These are phyloP conservation scores for Leptodirus hochenwartii DNA, from an alignment of 2,888 invertebrate species.

Conservation along the genomic window DNA sequence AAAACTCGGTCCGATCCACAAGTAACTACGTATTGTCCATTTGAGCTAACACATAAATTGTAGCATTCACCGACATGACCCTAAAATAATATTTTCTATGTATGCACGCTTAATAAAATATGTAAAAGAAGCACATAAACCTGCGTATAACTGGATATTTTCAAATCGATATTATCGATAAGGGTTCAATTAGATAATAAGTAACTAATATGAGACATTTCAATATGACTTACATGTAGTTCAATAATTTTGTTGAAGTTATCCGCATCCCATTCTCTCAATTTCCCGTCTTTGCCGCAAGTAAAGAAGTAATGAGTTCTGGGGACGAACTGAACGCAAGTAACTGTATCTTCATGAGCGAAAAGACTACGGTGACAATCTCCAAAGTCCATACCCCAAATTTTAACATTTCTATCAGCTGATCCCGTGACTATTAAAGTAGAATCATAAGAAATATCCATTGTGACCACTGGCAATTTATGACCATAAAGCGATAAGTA, in stretches of 20 bases:
- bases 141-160: slow-evolving; percentile 2
- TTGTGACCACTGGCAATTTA: slow-evolving; percentile 78
- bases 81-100: slow-evolving; percentile 24
- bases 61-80: slow-evolving; percentile 72
- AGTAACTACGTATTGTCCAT: slow-evolving; percentile 58
- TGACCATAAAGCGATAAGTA: slow-evolving; percentile 92
- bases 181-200: slow-evolving; percentile 7
- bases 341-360: slow-evolving; percentile 92
- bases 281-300: slow-evolving; percentile 79
- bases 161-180: slow-evolving; percentile 2
- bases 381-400: slow-evolving; percentile 99
- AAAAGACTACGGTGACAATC: slow-evolving; percentile 91
- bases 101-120: slow-evolving; percentile 4
- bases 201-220: no score
- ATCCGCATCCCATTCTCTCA: slow-evolving; percentile 97
- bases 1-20: slow-evolving; percentile 80
- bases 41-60: slow-evolving; percentile 57
- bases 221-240: slow-evolving; percentile 49
- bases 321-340: slow-evolving; percentile 73
- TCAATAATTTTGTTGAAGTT: slow-evolving; percentile 80
- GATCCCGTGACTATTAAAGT: slow-evolving; percentile 84
- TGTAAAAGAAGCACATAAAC: slow-evolving; percentile 1
- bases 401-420: slow-evolving; percentile 86
- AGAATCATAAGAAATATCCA: slow-evolving; percentile 85
- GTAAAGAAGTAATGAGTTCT: slow-evolving; percentile 88